Base-by-base conservation (phyloP, 2,888 invertebrate genomes). In the Papilio elwesi region DNA sequence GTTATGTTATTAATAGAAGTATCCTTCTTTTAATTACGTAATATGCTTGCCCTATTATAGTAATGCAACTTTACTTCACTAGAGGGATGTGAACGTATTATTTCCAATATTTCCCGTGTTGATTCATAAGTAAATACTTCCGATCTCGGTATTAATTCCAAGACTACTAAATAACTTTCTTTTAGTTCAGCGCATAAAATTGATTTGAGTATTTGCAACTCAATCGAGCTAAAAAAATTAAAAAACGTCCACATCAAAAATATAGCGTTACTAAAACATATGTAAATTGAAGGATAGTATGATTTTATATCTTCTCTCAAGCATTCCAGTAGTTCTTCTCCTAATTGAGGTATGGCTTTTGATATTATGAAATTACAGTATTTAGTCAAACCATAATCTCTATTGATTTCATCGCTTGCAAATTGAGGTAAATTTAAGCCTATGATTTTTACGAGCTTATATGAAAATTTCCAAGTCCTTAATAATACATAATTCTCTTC, bases 401-500 rank as follows among this genome's bases (percentile, higher is more conserved):
- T 8, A 1, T 51, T 13, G 6, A 69, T 16, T 47, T 66, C 51
- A 57, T 66, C 49, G 8, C 69, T 26, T 53, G 70, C 47, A 6
- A 70, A 43, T 63, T 72, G 15, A 55, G 71, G 49, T 10, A 64
- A 57, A 9, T 82, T 76, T 47, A 83, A 73, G 64, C 85, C 73
- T 26, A 71, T 43, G 10, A 66, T 62, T 73, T 82, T 80, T 3
- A 85, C 74, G 9, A 84, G 74, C 59, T 79, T 79, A 6, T 81
- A 77, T 11, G 81, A 76, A 53, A 91, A 75, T 73, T 85, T 86
- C 84, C 87, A 87, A 26, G 76, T 80, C n/a, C 83, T 86, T 73
- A 90, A 49, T 66, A 85, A 70, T 12, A 84, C 59, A 71, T 91
- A 91, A 75, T 89, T 84, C 79, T 89, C 82, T 69, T 82, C 74